A percentile compares a stretch with the other conserved stretches of the same genome.
These are phyloP conservation scores for Poeciliopsis turneri DNA, from an alignment of 2,797 vertebrate genomes.

Conservation along the genomic window DNA sequence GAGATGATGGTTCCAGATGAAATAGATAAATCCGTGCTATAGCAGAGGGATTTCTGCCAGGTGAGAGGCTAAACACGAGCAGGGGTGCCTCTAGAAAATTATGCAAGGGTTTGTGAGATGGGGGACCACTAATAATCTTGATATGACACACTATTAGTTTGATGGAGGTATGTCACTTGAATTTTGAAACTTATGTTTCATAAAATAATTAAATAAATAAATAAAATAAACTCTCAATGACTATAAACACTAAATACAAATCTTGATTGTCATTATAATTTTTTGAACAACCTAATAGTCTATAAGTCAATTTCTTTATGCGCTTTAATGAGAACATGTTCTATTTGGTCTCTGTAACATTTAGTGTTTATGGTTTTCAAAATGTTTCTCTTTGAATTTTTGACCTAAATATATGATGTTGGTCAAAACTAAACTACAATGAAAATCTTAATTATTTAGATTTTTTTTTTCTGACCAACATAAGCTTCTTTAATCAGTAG, in stretches of 20 bases:
- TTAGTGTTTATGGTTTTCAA: neutral
- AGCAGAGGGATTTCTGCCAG: conserved; percentile 23
- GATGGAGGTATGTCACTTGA: neutral
- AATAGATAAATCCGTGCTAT: conserved; percentile 49
- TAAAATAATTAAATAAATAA: too few relatives aligned
- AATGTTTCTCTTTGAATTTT: neutral
- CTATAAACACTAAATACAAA: neutral
- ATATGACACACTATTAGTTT: neutral
- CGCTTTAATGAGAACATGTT: neutral
- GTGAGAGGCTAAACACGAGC: conserved; percentile 35
- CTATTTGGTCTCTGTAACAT: neutral
- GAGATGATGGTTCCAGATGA: conserved; percentile 61
- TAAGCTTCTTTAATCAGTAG: neutral
- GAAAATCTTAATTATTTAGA: neutral
- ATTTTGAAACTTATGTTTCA: neutral
- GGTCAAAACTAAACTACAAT: neutral
- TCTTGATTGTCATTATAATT: neutral
- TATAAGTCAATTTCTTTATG: neutral
- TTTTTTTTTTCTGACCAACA: neutral
- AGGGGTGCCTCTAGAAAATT: neutral
- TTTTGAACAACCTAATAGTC: neutral
- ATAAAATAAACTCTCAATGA: neutral
- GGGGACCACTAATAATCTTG: neutral
- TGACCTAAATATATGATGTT: neutral
- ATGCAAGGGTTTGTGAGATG: neutral